A percentile compares a stretch with the other conserved stretches of the same genome.
phyloP scores from a whole-genome alignment of 1,140 invertebrate species.

The Pteromalus puparum region DNA sequence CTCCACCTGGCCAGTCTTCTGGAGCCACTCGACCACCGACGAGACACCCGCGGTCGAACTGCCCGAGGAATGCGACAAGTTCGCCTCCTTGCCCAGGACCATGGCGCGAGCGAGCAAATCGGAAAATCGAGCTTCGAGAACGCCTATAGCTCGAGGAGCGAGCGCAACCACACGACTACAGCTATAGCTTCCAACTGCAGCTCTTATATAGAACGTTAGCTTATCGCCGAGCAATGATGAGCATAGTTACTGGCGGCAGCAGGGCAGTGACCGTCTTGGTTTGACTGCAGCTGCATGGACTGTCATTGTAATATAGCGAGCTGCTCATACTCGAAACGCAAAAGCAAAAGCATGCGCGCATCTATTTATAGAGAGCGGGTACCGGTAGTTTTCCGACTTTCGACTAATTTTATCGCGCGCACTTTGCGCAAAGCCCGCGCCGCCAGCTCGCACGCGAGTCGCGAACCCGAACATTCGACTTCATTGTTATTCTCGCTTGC shows the following conservation, averaged over 20 bases:
- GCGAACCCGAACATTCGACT: no score
- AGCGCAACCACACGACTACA: no score
- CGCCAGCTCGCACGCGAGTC: no score
- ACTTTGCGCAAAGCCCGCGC: no score
- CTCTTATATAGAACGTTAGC: neutral
- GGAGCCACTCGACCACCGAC: slow-evolving; percentile 59
- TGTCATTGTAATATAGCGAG: no score
- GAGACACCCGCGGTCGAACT: slow-evolving; percentile 7
- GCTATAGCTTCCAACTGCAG: neutral
- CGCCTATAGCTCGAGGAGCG: neutral
- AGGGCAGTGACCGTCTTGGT: neutral
- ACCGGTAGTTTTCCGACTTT: neutral
- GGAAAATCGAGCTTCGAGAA: no score
- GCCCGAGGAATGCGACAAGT: slow-evolving; percentile 43
- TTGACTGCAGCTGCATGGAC: neutral
- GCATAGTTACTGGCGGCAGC: no score
- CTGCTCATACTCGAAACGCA: no score
- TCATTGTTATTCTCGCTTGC: no score
- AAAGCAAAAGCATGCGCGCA: neutral
- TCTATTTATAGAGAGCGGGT: neutral
- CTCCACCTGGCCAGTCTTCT: slow-evolving; percentile 58
- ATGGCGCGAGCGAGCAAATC: slow-evolving; percentile 41
- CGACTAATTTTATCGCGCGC: neutral
- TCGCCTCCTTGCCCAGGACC: slow-evolving; percentile 62
- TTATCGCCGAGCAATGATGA: neutral